Evolutionary conservation across 2,888 invertebrate genomes (phyloP), one percentile per base, ranked within the genome.

Genomic region (Leptinotarsa tumamoca): DNA sequence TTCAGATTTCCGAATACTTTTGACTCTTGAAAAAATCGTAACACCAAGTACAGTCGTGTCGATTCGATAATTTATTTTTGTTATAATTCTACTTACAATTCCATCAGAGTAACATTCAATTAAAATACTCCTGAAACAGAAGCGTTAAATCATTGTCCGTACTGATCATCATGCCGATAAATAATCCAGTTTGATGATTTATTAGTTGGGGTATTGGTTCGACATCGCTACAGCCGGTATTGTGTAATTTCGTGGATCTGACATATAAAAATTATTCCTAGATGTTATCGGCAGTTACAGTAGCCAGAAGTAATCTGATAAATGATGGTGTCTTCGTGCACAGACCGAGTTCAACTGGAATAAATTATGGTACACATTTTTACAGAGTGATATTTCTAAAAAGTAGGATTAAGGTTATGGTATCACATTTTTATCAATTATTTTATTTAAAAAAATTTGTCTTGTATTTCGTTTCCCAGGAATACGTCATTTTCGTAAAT

Each of bases 221-320:
- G 54, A 54, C 54, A 54, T 18, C 54, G 54, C 18, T 54, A 10
- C 54, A 18, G 54, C 23, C 43, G 10, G 43, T 43, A 63, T 63
- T 63, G n/a, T 33, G 63, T 43, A 63, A 63, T 63, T 33, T 63
- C 63, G 33, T 63, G 33, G 7, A 18, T n/a, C 27, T 63, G 63
- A 63, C 63, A 63, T 43, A n/a, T 52, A n/a, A 33, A 63, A 63
- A n/a, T 63, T 27, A 63, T 43, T 63, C n/a, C 17, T 27, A 27
- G 63, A 63, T 63, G 43, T 43, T 27, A 63, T 63, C 43, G 63
- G 18, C 43, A 63, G 61, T 61, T 61, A 61, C 61, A 27, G 61
- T 61, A 61, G 61, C 61, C 61, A 61, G 27, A 14, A 61, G 27
- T 27, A 23, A 61, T 61, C 23, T 15, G 61, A 61, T 61, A 15